phyloP scores from a whole-genome alignment of 2,113 vertebrate species.

The Megaceryle torquata region DNA sequence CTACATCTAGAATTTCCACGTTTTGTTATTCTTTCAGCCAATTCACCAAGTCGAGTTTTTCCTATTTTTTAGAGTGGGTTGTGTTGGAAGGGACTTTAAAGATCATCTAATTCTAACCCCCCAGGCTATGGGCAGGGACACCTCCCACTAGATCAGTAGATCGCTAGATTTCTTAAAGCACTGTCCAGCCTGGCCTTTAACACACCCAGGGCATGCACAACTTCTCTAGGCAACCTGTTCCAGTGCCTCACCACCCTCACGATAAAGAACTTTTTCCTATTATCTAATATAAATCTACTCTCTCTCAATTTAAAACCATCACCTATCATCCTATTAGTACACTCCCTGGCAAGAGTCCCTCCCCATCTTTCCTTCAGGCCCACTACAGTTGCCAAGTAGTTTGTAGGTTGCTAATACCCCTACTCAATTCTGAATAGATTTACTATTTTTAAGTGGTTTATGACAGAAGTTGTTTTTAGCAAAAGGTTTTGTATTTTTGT shows the following conservation, averaged over 20 bases:
- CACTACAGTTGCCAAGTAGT: not conserved
- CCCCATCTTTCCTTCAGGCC: not conserved
- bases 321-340: not conserved
- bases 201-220: not conserved
- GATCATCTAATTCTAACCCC: not conserved
- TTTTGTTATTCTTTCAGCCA: not conserved
- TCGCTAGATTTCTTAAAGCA: not conserved
- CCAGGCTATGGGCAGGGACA: not conserved
- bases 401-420: not conserved
- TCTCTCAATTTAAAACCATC: not conserved
- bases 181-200: not conserved
- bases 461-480: not conserved
- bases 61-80: not conserved
- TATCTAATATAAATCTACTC: not conserved
- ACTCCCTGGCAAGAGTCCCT: not conserved
- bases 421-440: not conserved
- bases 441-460: not conserved
- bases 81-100: not conserved
- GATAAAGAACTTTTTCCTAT: not conserved
- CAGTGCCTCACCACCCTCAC: not conserved
- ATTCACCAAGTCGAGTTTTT: not conserved
- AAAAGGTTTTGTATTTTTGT: not conserved
- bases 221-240: not conserved
- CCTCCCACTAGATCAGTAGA: no score
- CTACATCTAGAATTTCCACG: not conserved